Evolutionary conservation across 2,888 invertebrate species (phyloP), one percentile per base, ranked within the genome.

Genomic region (Euclidia mi): DNA sequence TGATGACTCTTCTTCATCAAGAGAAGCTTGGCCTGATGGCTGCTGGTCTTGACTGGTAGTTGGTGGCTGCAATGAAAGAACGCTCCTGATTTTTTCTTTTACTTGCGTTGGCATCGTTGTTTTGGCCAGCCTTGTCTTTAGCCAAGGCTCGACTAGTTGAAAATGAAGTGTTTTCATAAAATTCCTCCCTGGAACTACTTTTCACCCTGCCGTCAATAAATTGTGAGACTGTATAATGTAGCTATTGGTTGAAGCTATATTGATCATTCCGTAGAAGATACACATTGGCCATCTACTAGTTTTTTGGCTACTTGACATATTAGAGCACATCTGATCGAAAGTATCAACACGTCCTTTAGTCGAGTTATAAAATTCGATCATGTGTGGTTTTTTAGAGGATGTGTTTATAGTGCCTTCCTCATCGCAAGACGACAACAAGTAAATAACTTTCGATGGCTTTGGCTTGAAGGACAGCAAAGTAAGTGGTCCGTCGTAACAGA

Each of bases 101-200:
- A 44, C 43, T 15, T 44, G 43, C 4, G 18, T 32, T n/a, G 43
- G 43, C 32, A 44, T 44, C 18, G 43, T 44, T 32, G 3, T 15
- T 32, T 11, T 32, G 10, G 43, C 12, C 40, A 20, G 11, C 3
- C 25, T 20, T 25, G 12, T 12, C 25, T 57, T 46, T 31, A 37
- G 51, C 57, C 51, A 51, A 3, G 25, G 51, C 42, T 51, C 47
- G 17, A 51, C 46, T 10, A 51, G 46, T 46, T 57, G 25, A 42
- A 46, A 40, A 56, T 56, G 50, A 18, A 56, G 10, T 45, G 14
- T 12, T 49, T 50, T 44, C 40, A 56, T 56, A 49, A 14, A 56
- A 25, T 45, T 35, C n/a, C 34, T 50, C 35, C 50, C 45, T 46
- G 45, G 0, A 12, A 56, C 20, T 29, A 34, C 34, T 56, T 56